Conservation (phyloP, 2,113 vertebrate genomes). For the Ciconia boyciana region DNA sequence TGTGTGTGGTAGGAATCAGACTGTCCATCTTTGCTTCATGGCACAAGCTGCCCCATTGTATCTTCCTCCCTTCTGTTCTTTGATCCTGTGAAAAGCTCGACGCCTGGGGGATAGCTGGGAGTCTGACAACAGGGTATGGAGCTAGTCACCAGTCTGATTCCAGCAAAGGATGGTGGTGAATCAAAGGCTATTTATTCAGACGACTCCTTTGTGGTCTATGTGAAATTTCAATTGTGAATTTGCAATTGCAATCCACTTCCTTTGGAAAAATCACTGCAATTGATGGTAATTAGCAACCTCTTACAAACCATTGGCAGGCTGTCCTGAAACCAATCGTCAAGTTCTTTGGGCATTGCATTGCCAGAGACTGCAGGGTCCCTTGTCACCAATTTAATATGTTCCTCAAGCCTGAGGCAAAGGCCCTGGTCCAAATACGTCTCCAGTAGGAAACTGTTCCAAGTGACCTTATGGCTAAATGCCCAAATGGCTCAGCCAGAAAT, state of each 20-base stretch:
- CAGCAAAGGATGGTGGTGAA: background rate
- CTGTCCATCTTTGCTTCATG: background rate
- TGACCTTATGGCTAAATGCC: background rate
- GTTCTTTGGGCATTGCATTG: background rate
- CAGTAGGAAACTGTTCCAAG: background rate
- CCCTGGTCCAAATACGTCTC: background rate
- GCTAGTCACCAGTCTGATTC: background rate
- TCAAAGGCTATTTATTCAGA: background rate
- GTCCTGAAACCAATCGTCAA: background rate
- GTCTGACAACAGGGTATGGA: background rate
- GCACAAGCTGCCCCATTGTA: background rate
- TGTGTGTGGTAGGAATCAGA: rapidly evolving
- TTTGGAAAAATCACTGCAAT: background rate
- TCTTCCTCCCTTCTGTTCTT: background rate
- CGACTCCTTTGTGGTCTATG: background rate
- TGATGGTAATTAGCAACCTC: background rate
- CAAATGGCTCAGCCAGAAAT: background rate
- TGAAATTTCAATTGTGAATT: background rate
- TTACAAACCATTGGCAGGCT: background rate
- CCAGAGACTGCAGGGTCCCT: background rate
- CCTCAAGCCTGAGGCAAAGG: background rate
- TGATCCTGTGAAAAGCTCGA: background rate
- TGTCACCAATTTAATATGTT: background rate
- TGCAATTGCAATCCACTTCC: conserved; percentile 1
- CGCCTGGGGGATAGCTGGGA: background rate